Conservation (phyloP, 2,113 vertebrate species). For the Numida meleagris region DNA sequence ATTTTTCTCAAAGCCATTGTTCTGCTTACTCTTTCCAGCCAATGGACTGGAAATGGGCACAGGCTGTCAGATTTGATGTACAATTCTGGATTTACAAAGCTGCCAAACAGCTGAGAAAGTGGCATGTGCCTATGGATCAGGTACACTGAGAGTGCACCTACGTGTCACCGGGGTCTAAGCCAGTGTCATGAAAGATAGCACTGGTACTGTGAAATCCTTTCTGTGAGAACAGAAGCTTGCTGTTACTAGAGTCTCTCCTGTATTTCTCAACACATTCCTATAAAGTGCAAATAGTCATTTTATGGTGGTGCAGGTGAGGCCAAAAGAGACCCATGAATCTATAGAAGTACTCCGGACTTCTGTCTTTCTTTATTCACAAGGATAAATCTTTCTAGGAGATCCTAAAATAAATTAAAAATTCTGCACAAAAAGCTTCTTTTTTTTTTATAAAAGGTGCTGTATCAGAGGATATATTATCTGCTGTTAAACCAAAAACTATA, state of each 20-base stretch:
- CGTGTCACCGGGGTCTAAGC: not conserved
- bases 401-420: not conserved
- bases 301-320: not conserved
- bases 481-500: not conserved
- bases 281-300: not conserved
- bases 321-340: not conserved
- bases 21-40: not conserved
- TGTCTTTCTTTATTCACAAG: not conserved
- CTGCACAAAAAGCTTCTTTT: not conserved
- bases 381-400: not conserved
- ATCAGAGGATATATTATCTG: not conserved
- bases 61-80: not conserved
- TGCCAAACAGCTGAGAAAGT: not conserved
- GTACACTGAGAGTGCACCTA: not conserved
- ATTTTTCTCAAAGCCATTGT: not conserved
- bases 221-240: not conserved
- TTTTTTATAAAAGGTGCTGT: not conserved
- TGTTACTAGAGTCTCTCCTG: not conserved
- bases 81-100: not conserved
- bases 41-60: not conserved
- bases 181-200: fast-evolving
- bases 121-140: not conserved
- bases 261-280: not conserved
- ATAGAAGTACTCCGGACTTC: not conserved
- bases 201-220: not conserved